These are phyloP conservation scores for Microtus richardsoni DNA, from an alignment of 2,113 vertebrate species.

Conservation along the genomic window DNA sequence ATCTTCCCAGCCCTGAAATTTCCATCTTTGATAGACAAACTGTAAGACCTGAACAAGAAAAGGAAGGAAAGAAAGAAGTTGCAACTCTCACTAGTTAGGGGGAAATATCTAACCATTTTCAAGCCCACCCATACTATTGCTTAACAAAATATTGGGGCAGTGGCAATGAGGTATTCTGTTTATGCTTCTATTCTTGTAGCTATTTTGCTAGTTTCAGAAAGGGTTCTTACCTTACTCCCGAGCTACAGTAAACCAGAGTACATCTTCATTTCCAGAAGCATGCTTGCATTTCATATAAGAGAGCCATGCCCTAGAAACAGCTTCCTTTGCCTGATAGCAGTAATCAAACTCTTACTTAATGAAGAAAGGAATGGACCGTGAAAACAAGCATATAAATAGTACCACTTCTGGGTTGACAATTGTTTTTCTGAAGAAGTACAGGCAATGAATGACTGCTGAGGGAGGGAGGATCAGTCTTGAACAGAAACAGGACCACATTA, in stretches of 20 bases:
- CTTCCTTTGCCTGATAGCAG: slow-evolving; percentile 14
- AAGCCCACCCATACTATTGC: neutral
- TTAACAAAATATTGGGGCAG: slow-evolving; percentile 30
- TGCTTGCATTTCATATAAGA: slow-evolving; percentile 33
- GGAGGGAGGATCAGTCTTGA: neutral
- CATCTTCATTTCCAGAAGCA: slow-evolving; percentile 59
- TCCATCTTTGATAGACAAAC: slow-evolving; percentile 41
- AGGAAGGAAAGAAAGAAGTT: slow-evolving; percentile 4
- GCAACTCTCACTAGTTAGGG: slow-evolving; percentile 11
- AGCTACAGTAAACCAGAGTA: slow-evolving; percentile 46
- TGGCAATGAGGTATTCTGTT: neutral
- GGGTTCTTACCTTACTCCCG: neutral
- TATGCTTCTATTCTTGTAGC: slow-evolving; percentile 29
- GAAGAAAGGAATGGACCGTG: slow-evolving; percentile 49
- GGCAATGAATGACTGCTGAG: neutral
- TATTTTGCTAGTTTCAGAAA: slow-evolving; percentile 47
- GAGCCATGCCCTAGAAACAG: slow-evolving; percentile 4
- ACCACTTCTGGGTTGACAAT: slow-evolving; percentile 59
- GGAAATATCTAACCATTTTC: slow-evolving; percentile 28
- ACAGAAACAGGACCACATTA: neutral
- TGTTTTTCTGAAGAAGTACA: slow-evolving; percentile 26
- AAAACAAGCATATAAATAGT: slow-evolving; percentile 48
- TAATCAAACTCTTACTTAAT: slow-evolving; percentile 52
- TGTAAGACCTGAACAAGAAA: slow-evolving; percentile 38
- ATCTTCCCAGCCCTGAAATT: neutral